Evolutionary conservation across 2,888 invertebrate species (phyloP).

Genomic region (Eupeodes luniger): DNA sequence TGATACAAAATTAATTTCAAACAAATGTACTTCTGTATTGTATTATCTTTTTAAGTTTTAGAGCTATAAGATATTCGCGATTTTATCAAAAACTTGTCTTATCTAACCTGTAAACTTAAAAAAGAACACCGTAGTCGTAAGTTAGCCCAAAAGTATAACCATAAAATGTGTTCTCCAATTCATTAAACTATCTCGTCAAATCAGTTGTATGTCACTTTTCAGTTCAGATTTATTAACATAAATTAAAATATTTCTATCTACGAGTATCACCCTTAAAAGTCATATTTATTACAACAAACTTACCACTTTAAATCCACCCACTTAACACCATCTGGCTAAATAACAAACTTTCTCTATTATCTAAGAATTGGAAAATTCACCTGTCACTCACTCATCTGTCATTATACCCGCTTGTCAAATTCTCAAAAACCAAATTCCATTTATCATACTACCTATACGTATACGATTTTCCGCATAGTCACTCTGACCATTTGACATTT

Average conservation of each 20-base stretch:
- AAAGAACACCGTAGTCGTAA: no score
- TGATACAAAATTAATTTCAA: no score
- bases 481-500: conserved; percentile 55
- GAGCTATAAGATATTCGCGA: no score
- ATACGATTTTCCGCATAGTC: conserved; percentile 54
- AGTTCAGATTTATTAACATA: background rate
- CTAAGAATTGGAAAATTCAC: conserved; percentile 19
- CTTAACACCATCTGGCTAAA: conserved; percentile 37
- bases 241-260: background rate
- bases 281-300: background rate
- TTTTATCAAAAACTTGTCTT: no score
- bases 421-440: conserved; percentile 26
- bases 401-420: conserved; percentile 56
- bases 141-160: no score
- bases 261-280: background rate
- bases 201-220: no score
- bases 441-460: conserved; percentile 19
- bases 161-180: no score
- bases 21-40: no score
- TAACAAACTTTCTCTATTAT: background rate
- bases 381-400: conserved; percentile 76
- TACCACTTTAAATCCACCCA: conserved; percentile 16
- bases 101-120: no score
- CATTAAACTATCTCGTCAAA: no score
- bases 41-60: no score